Evolutionary conservation across 2,797 vertebrate species (phyloP), one percentile per base, ranked within the genome.

Genomic region (Heteromormyrus szaboi): DNA sequence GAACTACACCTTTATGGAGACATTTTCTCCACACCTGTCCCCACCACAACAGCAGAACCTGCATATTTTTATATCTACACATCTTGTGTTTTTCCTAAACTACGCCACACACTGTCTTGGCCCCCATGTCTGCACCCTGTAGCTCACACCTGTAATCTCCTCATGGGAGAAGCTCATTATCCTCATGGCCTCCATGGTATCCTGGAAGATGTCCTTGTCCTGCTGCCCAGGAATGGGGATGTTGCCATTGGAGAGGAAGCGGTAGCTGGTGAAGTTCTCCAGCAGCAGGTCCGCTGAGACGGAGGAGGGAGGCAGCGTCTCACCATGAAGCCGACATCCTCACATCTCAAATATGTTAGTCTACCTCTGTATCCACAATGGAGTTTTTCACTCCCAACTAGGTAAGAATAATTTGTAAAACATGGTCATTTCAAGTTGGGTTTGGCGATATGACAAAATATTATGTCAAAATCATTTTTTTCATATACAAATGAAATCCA

Each of bases 111-210:
- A 0, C 59, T 25, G 22, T 65, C n/a, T 62, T 62, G 59, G 22
- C 22, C 22, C 59, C 8, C n/a, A n/a, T 22, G 7, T 59, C 2
- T 8, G n/a, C 0, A 0, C n/a, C 56, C 19, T 56, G 17, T 62
- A 68, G 65, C 25, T 68, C 62, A 90, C 95, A 99, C 99, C 96
- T 88, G 99, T 90, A 90, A 99, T 97, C 94, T 99, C 98, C 1
- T 99, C 99, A 0, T 99, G 98, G 3, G 95, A 96, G 90, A 99
- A 99, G 65, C 98, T 98, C 99, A 99, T 99, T 90, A 99, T 99
- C 90, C 98, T 96, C 99, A 99, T 99, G 85, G 99, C 98, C 89
- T 99, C 99, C 99, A 99, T 99, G 1, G 99, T 99, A 93, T 99
- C 99, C 91, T 99, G 98, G 88, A 99, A 99, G 93, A 99, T 99